Evolutionary conservation across 2,113 vertebrate genomes (phyloP), one percentile per base, ranked within the genome.

Genomic region (Passerina amoena): DNA sequence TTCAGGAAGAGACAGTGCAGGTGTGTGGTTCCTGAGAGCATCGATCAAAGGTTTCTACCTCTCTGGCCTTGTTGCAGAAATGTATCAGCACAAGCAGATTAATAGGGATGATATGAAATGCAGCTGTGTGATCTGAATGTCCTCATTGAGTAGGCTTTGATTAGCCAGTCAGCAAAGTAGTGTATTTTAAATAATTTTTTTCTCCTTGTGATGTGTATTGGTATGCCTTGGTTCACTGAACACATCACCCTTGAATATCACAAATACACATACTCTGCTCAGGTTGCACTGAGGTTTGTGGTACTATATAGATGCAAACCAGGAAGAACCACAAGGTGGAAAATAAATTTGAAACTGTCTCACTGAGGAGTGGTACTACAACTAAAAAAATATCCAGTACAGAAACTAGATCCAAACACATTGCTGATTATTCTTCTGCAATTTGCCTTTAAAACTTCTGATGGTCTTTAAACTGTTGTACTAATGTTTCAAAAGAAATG

Each of bases 401-500:
- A 90, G 90, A 88, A 94, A 68, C 15, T 64, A 53, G 68, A 77
- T 90, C 37, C 37, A 70, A 86, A 70, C 22, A 68, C 47, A 38
- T 71, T 82, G 68, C 76, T 88, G 56, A 81, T 81, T 88, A 78
- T 88, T 92, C 44, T 90, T 92, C 37, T 88, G 93, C 82, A 86
- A 21, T 90, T 95, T 8, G 66, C 76, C 94, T 94, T 86, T 95
- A 86, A 95, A 96, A 94, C n/a, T 96, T 95, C 56, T 86, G 94
- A 93, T 94, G 73, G 68, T 94, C 76, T 90, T 96, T 92, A 90
- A 96, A 88, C 15, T 86, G 59, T 86, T 91, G 51, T 88, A 45
- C 82, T 95, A 93, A 73, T 79, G 94, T 92, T 97, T 97, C 77
- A 82, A 76, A 95, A 93, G 83, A 93, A 70, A 95, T 89, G 91